Evolutionary conservation across 2,888 invertebrate genomes (phyloP), one percentile per base, ranked within the genome.

Genomic region (Margaritifera margaritifera): DNA sequence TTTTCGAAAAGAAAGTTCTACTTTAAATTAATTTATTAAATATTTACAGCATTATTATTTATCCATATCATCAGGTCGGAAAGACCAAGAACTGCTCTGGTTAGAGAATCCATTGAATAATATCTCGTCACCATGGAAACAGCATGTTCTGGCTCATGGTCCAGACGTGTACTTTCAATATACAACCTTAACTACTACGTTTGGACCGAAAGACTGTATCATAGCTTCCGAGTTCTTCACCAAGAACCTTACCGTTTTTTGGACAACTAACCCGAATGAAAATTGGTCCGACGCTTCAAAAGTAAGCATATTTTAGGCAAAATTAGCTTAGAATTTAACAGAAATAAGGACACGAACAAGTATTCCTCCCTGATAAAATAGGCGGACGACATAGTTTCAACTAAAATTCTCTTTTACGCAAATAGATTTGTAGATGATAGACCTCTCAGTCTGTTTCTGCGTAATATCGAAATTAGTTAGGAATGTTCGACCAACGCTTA

Each of bases 191-290:
- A 76, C 74, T 31, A 82, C 80, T 0, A 62, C 77, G 2, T 72
- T 70, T 24, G 81, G 78, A 3, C 27, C 60, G 11, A 71, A 71
- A 31, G 78, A 83, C 53, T 69, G 72, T 63, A 78, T 86, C 24
- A 66, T 86, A n/a, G 80, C 82, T 1, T 76, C 83, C 11, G 82
- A 83, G 11, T 86, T 80, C 73, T 86, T 85, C 73, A 80, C 79
- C 18, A 69, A 77, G 25, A 80, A 73, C 64, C 63, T 85, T 1
- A 73, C 79, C 25, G 72, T 86, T n/a, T 82, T 77, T 68, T 86
- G 86, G 86, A 77, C 82, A 5, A 80, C 78, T 50, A 72, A 76
- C 50, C 11, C 69, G 6, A 67, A 69, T 52, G 74, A 72, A 19
- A 60, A 72, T 6, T 84, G 80, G 80, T 69, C 75, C 15, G 77